Percentiles rank a stretch among this genome's conserved stretches.
Conservation (phyloP, 2,888 invertebrate species). For the Mimumesa dahlbomi region DNA sequence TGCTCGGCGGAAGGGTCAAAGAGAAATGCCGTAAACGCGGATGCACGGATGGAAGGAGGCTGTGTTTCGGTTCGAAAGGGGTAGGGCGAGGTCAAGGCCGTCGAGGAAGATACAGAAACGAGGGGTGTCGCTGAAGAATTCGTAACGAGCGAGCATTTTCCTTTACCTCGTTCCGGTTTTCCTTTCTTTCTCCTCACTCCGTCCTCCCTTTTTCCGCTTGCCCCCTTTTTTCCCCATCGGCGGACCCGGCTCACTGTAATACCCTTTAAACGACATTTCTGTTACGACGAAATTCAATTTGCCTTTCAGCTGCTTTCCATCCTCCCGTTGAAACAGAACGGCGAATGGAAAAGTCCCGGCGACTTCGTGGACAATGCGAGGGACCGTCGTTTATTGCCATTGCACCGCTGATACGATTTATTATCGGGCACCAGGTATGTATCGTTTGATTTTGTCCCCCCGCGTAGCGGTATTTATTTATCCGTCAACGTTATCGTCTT, state of each 20-base stretch:
- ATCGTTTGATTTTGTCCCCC: not conserved
- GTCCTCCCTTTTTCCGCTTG: slow-evolving; percentile 1
- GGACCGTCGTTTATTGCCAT: slow-evolving; percentile 20
- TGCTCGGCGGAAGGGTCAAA: not conserved
- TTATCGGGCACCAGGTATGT: not conserved
- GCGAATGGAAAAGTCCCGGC: slow-evolving; percentile 11
- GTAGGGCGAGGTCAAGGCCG: slow-evolving; percentile 13
- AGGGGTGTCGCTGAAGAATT: slow-evolving; percentile 21
- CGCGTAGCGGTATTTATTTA: too few species aligned
- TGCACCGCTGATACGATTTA: not conserved
- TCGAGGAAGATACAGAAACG: not conserved
- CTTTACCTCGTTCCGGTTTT: not conserved
- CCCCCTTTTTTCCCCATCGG: slow-evolving; percentile 16
- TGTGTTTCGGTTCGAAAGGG: too few species aligned
- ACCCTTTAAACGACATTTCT: slow-evolving; percentile 49
- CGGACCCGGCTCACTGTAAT: slow-evolving; percentile 23
- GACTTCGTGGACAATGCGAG: slow-evolving; percentile 29
- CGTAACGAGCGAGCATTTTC: slow-evolving; percentile 11
- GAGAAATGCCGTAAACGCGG: not conserved
- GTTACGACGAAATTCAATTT: slow-evolving; percentile 58
- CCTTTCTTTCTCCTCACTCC: slow-evolving; percentile 1
- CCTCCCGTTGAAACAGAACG: slow-evolving; percentile 14
- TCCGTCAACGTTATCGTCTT: too few species aligned
- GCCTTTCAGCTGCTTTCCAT: slow-evolving; percentile 42
- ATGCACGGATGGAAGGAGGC: not conserved